These are phyloP conservation scores for silkworm (Bombyx mori) DNA, from an alignment of 1,140 invertebrate species.

Conservation along the genomic window DNA sequence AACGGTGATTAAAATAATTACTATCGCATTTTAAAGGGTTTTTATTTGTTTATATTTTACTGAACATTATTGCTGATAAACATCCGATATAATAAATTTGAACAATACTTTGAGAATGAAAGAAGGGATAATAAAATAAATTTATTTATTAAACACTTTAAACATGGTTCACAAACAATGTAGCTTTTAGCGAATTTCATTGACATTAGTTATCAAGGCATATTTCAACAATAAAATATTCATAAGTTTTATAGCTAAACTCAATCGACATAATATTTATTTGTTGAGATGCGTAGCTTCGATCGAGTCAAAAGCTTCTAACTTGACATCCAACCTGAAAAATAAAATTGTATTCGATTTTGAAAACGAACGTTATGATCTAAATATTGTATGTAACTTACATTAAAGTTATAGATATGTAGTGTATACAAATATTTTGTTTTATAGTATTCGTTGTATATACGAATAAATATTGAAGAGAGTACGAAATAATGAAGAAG, in stretches of 20 bases:
- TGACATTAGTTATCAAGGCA: too few relatives aligned
- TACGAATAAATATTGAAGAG: too few relatives aligned
- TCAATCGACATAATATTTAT: constrained; percentile 16
- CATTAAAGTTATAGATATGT: too few relatives aligned
- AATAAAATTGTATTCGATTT: constrained; percentile 8
- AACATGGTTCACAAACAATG: not conserved
- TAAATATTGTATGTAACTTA: too few relatives aligned
- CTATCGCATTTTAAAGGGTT: constrained; percentile 24
- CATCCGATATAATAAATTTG: too few relatives aligned
- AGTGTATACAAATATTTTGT: too few relatives aligned
- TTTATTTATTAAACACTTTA: not conserved
- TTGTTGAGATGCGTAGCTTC: constrained; percentile 53
- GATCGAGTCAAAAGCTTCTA: constrained; percentile 56
- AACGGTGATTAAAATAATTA: constrained; percentile 61
- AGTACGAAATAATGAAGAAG: too few relatives aligned
- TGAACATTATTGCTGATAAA: not conserved
- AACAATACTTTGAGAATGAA: too few relatives aligned
- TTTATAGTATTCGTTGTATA: too few relatives aligned
- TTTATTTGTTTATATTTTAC: constrained; percentile 27
- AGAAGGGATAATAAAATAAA: not conserved
- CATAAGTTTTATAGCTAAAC: too few relatives aligned
- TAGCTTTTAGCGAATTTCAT: too few relatives aligned
- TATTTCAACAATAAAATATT: too few relatives aligned
- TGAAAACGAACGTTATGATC: constrained; percentile 20
- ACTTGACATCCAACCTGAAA: constrained; percentile 46